Conservation (phyloP, 2,113 vertebrate genomes). For the Anhinga anhinga region DNA sequence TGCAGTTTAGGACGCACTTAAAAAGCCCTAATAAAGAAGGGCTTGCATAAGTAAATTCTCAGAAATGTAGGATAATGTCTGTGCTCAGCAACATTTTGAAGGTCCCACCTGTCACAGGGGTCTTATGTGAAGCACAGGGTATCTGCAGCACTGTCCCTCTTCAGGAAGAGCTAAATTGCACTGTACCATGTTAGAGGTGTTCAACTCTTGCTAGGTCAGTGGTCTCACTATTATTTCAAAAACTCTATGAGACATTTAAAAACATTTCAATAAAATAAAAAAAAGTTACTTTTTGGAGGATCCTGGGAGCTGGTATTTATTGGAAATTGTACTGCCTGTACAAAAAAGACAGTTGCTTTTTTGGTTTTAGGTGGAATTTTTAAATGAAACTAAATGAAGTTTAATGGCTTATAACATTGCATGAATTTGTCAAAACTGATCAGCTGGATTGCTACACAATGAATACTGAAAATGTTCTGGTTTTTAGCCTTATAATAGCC, state of each 20-base stretch:
- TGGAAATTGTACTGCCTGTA: background rate
- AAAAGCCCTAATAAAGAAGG: background rate
- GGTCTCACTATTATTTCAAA: background rate
- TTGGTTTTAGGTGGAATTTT: conserved; percentile 59
- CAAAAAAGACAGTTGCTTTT: conserved; percentile 19
- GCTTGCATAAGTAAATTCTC: background rate
- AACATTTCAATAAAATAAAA: background rate
- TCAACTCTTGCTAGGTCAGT: background rate
- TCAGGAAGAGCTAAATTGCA: background rate
- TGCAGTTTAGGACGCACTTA: background rate
- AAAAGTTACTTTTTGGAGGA: background rate
- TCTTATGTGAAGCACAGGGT: background rate
- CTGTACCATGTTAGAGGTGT: background rate
- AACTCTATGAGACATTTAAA: background rate
- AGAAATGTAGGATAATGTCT: background rate
- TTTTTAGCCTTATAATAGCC: conserved; percentile 64
- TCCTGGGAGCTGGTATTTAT: background rate
- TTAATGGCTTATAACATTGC: conserved; percentile 65
- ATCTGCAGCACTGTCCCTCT: background rate
- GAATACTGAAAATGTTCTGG: conserved; percentile 62
- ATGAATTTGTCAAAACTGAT: conserved; percentile 69
- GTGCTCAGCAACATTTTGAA: background rate
- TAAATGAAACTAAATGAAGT: conserved; percentile 55
- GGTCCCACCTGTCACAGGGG: background rate
- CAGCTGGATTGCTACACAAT: conserved; percentile 55